Evolutionary conservation across 2,888 invertebrate genomes (phyloP), one percentile per base, ranked within the genome.

Genomic region (Lysandra coridon): DNA sequence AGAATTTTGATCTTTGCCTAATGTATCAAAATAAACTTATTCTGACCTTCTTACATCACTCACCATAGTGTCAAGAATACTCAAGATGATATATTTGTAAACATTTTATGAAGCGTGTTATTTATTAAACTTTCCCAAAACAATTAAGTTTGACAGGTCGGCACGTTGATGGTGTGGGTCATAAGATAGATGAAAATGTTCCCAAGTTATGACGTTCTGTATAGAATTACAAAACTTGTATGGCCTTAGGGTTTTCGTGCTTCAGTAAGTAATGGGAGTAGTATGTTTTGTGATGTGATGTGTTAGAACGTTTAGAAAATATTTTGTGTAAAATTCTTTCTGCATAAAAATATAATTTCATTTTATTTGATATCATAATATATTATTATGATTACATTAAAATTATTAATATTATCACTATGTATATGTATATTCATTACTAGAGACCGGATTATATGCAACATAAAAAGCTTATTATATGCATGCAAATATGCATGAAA

Each of bases 91-190:
- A 69, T 69, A 64, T 69, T 69, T 69, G 33, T 69, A 69, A 69
- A 69, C 17, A 69, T 69, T 64, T 10, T 64, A 64, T 37, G 17
- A 14, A 69, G 33, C 33, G 14, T 37, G 69, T 33, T 69, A 69
- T 33, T 69, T 69, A 64, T 64, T 64, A 5, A 69, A 69, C 69
- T 69, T 69, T 69, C 69, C 69, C 69, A 33, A 33, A 69, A 69
- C 69, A 69, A 69, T 69, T 69, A 69, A 69, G 30, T 37, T 12
- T 69, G 69, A 69, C 14, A 69, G 33, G 4, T 69, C 14, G 33
- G 17, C 33, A 69, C 1, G 14, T 14, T 14, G 69, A 17, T 7
- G 64, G 33, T 4, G 7, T 4, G 14, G 30, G 4, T 1, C 69
- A 30, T 14, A 30, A 23, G 69, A 37, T 14, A 33, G 69, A 37